Base-by-base conservation (phyloP, 2,888 invertebrate species). In the Hydrotaea cyrtoneurina region DNA sequence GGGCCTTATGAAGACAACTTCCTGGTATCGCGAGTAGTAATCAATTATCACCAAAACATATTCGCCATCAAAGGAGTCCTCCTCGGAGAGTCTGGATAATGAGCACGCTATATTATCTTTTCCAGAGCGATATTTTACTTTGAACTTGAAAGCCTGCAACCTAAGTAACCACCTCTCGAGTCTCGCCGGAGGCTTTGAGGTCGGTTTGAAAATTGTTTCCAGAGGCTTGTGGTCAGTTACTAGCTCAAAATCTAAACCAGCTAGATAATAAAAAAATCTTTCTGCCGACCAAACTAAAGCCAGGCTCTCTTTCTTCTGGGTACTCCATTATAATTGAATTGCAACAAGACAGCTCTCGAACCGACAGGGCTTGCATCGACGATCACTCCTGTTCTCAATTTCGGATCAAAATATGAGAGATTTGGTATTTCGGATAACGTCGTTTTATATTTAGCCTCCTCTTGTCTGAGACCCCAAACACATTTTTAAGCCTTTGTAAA, bases 391-490 rank as follows among this genome's bases (percentile, higher is more conserved):
- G 46, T 31, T 53, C 81, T 84, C 5, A 87, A 86, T 5, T 86
- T 80, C 36, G 83, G 86, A 74, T 91, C 86, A 72, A 88, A 91
- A 76, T 89, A 89, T 36, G 87, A 89, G 13, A 91, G 86, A 13
- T 87, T 86, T 13, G 84, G 78, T 19, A 59, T 74, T 69, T 82
- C 72, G 17, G 78, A 69, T n/a, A 86, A 26, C 43, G 62, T 59
- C 8, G 50, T 23, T 78, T 89, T 90, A 13, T 89, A 80, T 59
- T 81, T 64, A 59, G 89, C 86, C 13, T 79, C 53, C 75, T 91
- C 73, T 82, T 90, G 88, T 19, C 80, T 79, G 73, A 13, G 72
- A 36, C 77, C 80, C 90, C 90, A 91, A 36, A 81, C 78, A 86
- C 88, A 89, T 78, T 81, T 77, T 66, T 77, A 78, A 59, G 88